These are phyloP conservation scores for Busseola fusca DNA, from an alignment of 2,888 invertebrate genomes.

Conservation along the genomic window DNA sequence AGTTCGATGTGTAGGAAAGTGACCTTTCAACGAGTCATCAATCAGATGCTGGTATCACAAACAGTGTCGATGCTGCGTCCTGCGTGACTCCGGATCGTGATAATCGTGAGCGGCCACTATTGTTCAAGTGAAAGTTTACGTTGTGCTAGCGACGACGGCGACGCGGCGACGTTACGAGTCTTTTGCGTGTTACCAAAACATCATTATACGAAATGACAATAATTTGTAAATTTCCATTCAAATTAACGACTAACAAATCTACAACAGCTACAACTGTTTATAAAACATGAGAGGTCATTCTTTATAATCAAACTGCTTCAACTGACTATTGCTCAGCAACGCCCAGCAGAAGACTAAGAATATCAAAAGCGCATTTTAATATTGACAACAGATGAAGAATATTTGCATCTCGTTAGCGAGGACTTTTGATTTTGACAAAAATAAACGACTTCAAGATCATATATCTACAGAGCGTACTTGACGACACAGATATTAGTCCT, in stretches of 20 bases:
- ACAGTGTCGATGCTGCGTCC: conserved; percentile 65
- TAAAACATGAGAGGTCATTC: conserved; percentile 31
- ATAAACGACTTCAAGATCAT: conserved; percentile 21
- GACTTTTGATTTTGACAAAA: neutral
- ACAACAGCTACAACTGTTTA: conserved; percentile 32
- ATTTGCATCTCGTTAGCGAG: conserved; percentile 1
- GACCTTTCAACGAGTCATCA: conserved; percentile 73
- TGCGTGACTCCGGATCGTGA: conserved; percentile 82
- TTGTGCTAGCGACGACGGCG: conserved; percentile 69
- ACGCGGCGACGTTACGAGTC: conserved; percentile 61
- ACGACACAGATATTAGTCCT: conserved; percentile 49
- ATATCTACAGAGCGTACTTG: conserved; percentile 27
- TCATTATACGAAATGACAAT: conserved; percentile 61
- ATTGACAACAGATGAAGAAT: neutral
- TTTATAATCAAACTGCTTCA: conserved; percentile 9
- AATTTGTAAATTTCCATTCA: conserved; percentile 53
- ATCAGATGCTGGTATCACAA: conserved; percentile 67
- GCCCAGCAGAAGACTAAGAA: neutral
- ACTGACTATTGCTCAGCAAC: neutral
- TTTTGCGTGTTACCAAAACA: conserved; percentile 82
- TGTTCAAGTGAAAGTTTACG: conserved; percentile 85
- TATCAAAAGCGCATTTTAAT: neutral
- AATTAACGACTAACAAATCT: conserved; percentile 41
- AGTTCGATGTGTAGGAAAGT: conserved; percentile 54
- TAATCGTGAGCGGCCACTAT: conserved; percentile 73